Conservation (phyloP, 1,140 invertebrate genomes). For the Marisa cornuarietis region DNA sequence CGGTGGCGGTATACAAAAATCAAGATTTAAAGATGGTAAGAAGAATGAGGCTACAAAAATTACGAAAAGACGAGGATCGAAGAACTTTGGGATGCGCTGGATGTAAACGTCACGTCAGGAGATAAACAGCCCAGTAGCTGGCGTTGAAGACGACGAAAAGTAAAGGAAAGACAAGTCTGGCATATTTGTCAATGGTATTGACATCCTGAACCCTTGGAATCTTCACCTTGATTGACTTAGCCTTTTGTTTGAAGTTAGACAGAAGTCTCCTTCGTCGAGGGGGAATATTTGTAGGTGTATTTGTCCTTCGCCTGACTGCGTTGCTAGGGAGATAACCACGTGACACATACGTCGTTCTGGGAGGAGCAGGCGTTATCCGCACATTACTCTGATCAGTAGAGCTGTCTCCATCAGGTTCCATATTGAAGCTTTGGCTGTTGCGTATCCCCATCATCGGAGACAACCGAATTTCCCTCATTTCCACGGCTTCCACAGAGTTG, state of each 20-base stretch:
- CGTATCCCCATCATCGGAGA: constrained; percentile 85
- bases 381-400: constrained; percentile 45
- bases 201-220: constrained; percentile 96
- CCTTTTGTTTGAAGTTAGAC: constrained; percentile 56
- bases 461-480: constrained; percentile 55
- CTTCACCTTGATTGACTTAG: constrained; percentile 55
- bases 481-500: constrained; percentile 38
- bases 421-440: constrained; percentile 70
- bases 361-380: constrained; percentile 48
- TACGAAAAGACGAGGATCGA: not conserved
- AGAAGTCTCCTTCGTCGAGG: constrained; percentile 51
- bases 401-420: constrained; percentile 37
- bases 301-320: constrained; percentile 46
- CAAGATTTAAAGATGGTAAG: not conserved
- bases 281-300: constrained; percentile 27
- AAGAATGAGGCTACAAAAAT: not conserved
- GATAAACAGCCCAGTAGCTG: constrained; percentile 94
- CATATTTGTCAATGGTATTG: constrained; percentile 97
- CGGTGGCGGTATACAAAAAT: too few species aligned
- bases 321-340: constrained; percentile 43
- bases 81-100: not conserved
- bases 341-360: constrained; percentile 41
- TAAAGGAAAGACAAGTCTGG: constrained; percentile 91
- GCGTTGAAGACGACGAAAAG: constrained; percentile 94
- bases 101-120: constrained; percentile 37